Conservation (phyloP, 2,888 invertebrate genomes). For the Nomada hirtipes region DNA sequence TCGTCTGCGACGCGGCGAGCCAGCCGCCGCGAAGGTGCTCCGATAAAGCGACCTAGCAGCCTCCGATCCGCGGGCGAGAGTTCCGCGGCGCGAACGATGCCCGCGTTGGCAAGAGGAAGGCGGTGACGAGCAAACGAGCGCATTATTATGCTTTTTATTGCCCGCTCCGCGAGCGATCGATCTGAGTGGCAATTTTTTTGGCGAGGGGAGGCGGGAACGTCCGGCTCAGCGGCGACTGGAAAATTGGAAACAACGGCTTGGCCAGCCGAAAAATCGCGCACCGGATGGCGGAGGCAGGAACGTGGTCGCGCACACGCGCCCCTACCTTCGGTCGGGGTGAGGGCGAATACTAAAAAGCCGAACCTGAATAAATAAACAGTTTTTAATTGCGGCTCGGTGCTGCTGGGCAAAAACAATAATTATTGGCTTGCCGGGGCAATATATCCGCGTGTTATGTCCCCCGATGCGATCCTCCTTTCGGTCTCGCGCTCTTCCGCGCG, state of each 20-base stretch:
- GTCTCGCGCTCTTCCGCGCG: constrained; percentile 30
- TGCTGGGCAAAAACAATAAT: constrained; percentile 83
- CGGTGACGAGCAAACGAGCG: constrained; percentile 13
- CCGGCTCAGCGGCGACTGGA: constrained; percentile 56
- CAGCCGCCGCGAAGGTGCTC: too few relatives aligned
- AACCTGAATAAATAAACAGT: constrained; percentile 84
- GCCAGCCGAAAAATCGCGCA: constrained; percentile 75
- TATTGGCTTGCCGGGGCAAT: constrained; percentile 80
- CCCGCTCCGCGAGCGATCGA: constrained; percentile 43
- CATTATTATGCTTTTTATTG: constrained; percentile 46
- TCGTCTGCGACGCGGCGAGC: too few relatives aligned
- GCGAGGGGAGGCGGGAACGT: constrained; percentile 7
- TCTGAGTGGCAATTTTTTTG: constrained; percentile 65
- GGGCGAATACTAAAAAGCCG: constrained; percentile 82
- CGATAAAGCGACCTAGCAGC: too few relatives aligned
- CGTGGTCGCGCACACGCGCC: constrained; percentile 39
- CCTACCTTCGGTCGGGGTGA: constrained; percentile 56
- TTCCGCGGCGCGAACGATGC: neutral
- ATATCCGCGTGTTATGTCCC: constrained; percentile 72
- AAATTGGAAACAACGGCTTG: constrained; percentile 75
- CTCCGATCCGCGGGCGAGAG: neutral
- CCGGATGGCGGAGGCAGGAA: constrained; percentile 52
- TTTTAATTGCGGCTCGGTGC: constrained; percentile 83
- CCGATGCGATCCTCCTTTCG: constrained; percentile 67
- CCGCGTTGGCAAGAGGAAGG: neutral